Conservation (phyloP, 2,888 invertebrate species). For the Ashinkailepas kermadecensis region DNA sequence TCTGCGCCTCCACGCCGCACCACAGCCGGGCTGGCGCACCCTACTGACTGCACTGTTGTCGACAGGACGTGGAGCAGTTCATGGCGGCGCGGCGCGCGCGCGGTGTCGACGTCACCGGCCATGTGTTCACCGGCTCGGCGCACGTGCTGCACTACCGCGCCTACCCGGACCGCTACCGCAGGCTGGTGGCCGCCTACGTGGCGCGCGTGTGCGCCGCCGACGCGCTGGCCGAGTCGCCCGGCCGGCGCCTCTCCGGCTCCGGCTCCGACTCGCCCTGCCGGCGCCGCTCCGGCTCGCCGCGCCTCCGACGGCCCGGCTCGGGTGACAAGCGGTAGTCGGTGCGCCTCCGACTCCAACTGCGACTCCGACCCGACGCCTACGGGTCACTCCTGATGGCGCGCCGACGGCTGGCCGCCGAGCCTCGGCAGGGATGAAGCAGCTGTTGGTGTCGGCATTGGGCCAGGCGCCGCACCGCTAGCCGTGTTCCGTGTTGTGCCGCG, state of each 20-base stretch:
- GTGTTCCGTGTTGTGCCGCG: too few relatives aligned
- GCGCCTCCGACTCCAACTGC: too few relatives aligned
- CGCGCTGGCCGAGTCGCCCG: neutral
- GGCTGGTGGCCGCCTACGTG: neutral
- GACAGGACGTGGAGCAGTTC: slow-evolving; percentile 58
- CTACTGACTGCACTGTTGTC: neutral
- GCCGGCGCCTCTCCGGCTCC: neutral
- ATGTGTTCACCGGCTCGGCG: slow-evolving; percentile 59
- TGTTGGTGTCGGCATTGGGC: neutral
- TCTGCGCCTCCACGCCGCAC: too few relatives aligned
- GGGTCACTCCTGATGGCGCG: too few relatives aligned
- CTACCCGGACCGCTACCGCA: neutral
- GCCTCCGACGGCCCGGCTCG: neutral
- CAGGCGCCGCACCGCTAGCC: neutral
- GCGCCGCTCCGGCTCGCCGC: neutral
- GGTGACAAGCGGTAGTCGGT: neutral
- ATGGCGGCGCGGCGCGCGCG: slow-evolving; percentile 50
- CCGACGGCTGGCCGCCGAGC: neutral
- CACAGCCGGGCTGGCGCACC: too few relatives aligned
- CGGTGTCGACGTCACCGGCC: slow-evolving; percentile 53
- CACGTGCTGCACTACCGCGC: slow-evolving; percentile 59
- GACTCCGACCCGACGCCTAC: too few relatives aligned
- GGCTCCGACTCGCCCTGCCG: neutral
- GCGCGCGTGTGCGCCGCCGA: neutral
- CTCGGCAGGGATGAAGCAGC: neutral